These are phyloP conservation scores for Nomada flava DNA, from an alignment of 2,888 invertebrate species.

Conservation along the genomic window DNA sequence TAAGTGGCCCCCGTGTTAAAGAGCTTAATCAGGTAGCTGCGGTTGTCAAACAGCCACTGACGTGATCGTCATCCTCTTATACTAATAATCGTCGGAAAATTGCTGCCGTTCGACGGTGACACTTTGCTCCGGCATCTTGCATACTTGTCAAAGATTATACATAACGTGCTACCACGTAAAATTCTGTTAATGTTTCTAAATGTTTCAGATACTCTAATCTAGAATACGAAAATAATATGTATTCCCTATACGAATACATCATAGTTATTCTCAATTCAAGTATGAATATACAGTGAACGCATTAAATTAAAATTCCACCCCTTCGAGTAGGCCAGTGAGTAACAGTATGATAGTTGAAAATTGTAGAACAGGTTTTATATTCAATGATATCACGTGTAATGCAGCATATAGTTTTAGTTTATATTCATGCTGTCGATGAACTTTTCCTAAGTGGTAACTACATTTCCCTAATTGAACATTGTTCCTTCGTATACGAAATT, in stretches of 20 bases:
- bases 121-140: not conserved
- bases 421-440: conserved; percentile 7
- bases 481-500: not conserved
- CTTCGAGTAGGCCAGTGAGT: too few species aligned
- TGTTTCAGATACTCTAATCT: not conserved
- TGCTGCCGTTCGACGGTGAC: not conserved
- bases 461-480: conserved; percentile 8
- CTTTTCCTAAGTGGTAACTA: conserved; percentile 4
- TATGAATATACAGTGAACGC: too few species aligned
- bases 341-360: too few species aligned
- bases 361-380: too few species aligned
- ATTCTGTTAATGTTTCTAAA: not conserved
- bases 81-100: conserved; percentile 1
- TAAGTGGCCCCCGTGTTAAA: conserved; percentile 44
- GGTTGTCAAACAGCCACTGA: not conserved
- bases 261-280: too few species aligned
- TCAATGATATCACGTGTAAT: too few species aligned
- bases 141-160: not conserved
- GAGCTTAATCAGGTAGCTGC: conserved; percentile 31
- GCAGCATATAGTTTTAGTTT: too few species aligned
- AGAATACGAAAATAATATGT: too few species aligned
- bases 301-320: too few species aligned
- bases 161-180: not conserved
- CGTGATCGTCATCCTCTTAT: not conserved
- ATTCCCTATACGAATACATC: too few species aligned